Conservation (phyloP, 2,113 vertebrate species). For the Chlorodrepanis virens region DNA sequence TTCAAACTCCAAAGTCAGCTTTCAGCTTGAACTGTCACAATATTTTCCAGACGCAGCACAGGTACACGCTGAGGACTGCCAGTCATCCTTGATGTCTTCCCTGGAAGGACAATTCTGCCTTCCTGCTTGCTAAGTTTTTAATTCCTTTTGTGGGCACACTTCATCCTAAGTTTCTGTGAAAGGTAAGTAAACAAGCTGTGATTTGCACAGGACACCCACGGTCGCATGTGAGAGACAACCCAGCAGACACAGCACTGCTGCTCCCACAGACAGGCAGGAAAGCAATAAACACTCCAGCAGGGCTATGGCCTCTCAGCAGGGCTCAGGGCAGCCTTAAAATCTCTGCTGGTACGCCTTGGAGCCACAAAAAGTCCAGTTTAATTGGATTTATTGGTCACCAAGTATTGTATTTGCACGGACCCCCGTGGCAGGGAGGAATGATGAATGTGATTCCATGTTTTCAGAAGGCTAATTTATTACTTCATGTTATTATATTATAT, state of each 20-base stretch:
- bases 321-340: background rate
- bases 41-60: background rate
- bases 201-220: background rate
- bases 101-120: background rate
- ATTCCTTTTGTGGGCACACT: background rate
- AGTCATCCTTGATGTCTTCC: background rate
- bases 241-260: background rate
- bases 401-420: too few relatives aligned
- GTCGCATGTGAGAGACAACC: background rate
- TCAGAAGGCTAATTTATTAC: too few relatives aligned
- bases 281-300: background rate
- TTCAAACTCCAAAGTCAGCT: background rate
- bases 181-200: background rate
- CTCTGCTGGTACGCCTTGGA: background rate
- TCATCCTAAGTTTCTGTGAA: background rate
- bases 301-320: background rate
- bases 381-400: background rate
- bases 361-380: background rate
- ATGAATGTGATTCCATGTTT: too few relatives aligned
- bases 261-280: background rate
- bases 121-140: background rate
- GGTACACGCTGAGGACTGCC: background rate
- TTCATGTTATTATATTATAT: too few relatives aligned
- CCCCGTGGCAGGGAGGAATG: too few relatives aligned
- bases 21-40: constrained; percentile 47